phyloP scores from a whole-genome alignment of 2,797 vertebrate species.

The Peromyscus attwateri region DNA sequence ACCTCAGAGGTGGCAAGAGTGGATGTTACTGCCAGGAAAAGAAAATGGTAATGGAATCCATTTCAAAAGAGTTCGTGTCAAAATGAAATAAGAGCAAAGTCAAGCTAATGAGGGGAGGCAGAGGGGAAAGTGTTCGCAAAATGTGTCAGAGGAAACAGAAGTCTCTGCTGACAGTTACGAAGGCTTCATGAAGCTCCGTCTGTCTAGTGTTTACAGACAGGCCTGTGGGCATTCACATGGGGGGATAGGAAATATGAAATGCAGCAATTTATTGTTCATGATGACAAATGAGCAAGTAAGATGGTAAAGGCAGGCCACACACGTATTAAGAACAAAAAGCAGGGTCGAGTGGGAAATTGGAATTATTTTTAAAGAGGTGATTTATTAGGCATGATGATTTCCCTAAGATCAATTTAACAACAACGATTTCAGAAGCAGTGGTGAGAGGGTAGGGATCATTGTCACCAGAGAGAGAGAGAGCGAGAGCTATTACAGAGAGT shows the following conservation, averaged over 20 bases:
- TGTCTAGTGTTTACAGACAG: neutral
- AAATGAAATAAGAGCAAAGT: neutral
- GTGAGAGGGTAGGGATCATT: fast-evolving
- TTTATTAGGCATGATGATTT: neutral
- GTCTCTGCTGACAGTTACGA: neutral
- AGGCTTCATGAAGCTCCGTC: neutral
- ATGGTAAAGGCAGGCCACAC: neutral
- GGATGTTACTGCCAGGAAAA: neutral
- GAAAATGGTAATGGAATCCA: neutral
- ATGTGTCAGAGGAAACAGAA: neutral
- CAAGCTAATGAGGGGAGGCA: neutral
- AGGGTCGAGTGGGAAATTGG: neutral
- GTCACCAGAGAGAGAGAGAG: neutral
- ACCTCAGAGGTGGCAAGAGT: neutral
- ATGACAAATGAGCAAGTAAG: neutral
- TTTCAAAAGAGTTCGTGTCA: neutral
- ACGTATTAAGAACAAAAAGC: neutral
- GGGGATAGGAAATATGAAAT: neutral
- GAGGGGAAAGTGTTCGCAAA: neutral
- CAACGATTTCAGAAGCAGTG: neutral
- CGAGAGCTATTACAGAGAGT: neutral
- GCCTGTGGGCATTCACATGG: too few species aligned
- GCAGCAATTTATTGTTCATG: neutral
- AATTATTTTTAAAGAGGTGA: neutral
- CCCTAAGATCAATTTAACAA: neutral